phyloP scores from a whole-genome alignment of 2,113 vertebrate species.

The Ictidomys tridecemlineatus region DNA sequence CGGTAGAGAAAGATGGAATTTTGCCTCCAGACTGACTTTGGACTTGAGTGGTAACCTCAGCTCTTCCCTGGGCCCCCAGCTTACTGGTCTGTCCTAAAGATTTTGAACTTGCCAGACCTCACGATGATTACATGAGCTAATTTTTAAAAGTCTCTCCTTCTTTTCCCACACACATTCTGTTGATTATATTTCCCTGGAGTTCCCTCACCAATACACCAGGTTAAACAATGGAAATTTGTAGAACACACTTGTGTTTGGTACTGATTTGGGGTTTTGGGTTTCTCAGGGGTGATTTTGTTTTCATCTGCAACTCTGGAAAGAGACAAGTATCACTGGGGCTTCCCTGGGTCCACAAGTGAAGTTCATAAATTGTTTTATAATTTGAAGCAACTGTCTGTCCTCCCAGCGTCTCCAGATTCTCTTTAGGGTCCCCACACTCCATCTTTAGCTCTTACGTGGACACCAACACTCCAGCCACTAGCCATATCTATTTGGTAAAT shows the following conservation, averaged over 20 bases:
- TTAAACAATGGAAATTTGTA: not conserved
- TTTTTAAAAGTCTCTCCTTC: not conserved
- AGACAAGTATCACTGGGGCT: not conserved
- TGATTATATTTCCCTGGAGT: conserved; percentile 24
- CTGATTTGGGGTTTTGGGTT: not conserved
- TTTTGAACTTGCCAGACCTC: not conserved
- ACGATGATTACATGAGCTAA: not conserved
- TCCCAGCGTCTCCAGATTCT: not conserved
- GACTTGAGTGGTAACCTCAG: not conserved
- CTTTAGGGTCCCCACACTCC: not conserved
- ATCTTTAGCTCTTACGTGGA: not conserved
- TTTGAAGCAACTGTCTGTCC: not conserved
- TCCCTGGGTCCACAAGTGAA: not conserved
- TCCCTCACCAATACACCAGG: not conserved
- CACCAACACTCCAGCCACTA: not conserved
- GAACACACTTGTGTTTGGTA: not conserved
- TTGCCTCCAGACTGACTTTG: not conserved
- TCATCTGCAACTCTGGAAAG: not conserved
- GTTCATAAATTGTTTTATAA: not conserved
- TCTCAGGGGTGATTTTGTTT: not conserved
- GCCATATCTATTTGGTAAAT: not conserved
- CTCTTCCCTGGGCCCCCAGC: not conserved
- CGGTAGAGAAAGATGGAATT: not conserved
- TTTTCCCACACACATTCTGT: not conserved
- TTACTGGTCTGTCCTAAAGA: not conserved